Percentiles rank a stretch among this genome's conserved stretches.
These are phyloP conservation scores for Myrmophylax atrothorax DNA, from an alignment of 2,113 vertebrate genomes.

Conservation along the genomic window DNA sequence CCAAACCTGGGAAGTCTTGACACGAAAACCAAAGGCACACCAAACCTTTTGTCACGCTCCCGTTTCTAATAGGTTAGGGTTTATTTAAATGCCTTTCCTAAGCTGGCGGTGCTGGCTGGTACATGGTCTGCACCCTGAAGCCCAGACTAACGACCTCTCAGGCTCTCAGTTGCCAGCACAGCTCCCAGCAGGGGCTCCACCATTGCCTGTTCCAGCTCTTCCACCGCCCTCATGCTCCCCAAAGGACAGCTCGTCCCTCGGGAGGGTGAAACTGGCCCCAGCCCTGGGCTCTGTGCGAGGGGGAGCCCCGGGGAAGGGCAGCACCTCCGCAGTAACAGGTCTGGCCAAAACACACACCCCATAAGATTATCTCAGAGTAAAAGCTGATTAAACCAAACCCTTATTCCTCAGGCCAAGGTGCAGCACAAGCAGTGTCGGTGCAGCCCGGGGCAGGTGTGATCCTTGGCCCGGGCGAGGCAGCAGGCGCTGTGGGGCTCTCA, in stretches of 20 bases:
- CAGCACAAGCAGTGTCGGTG: rapidly evolving
- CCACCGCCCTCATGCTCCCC: neutral
- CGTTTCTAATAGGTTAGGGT: rapidly evolving
- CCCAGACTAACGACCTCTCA: neutral
- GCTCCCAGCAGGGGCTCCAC: neutral
- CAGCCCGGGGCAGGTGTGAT: neutral
- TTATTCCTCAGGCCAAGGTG: neutral
- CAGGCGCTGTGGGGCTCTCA: neutral
- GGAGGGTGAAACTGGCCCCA: neutral
- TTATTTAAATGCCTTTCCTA: neutral
- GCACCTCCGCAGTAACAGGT: too few species aligned
- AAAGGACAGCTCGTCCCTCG: rapidly evolving
- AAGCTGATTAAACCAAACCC: neutral
- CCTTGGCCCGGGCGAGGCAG: rapidly evolving
- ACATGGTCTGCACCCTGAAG: rapidly evolving
- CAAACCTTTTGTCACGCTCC: neutral
- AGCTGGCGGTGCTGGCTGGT: neutral
- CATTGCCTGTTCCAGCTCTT: too few species aligned
- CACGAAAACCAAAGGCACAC: neutral
- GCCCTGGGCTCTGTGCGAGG: rapidly evolving
- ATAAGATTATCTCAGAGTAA: neutral
- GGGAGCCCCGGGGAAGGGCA: neutral
- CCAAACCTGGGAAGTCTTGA: neutral
- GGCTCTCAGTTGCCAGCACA: neutral
- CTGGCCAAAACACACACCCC: rapidly evolving